phyloP scores from a whole-genome alignment of 2,113 vertebrate species.

The Eupsittula cactorum region DNA sequence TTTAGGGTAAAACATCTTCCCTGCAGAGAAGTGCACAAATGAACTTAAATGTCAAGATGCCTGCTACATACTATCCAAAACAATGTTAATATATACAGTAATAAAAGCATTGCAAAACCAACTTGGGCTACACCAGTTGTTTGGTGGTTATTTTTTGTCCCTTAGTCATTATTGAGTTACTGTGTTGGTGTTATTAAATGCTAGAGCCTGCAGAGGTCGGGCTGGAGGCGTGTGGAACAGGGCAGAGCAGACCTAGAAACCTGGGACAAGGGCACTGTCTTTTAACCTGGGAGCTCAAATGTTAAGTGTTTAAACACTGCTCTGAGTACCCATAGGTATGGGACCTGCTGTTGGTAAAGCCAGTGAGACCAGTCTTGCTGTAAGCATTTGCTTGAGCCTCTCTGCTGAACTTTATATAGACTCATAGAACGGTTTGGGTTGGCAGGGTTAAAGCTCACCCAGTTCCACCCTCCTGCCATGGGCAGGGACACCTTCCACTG shows the following conservation, averaged over 20 bases:
- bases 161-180: fast-evolving
- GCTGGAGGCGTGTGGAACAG: not conserved
- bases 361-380: fast-evolving
- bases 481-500: not conserved
- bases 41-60: constrained; percentile 69
- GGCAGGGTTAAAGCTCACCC: not conserved
- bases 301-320: fast-evolving
- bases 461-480: not conserved
- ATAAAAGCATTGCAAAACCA: constrained; percentile 72
- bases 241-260: not conserved
- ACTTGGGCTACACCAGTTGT: constrained; percentile 41
- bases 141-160: not conserved
- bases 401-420: not conserved
- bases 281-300: not conserved
- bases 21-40: constrained; percentile 63
- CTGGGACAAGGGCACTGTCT: fast-evolving
- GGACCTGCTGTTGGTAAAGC: not conserved
- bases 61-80: constrained; percentile 67
- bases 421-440: not conserved
- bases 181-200: not conserved
- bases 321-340: fast-evolving
- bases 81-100: constrained; percentile 72
- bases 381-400: not conserved
- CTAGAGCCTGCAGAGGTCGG: not conserved
- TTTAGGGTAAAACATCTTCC: constrained; percentile 21